Percentiles rank a stretch among this genome's conserved stretches.
Evolutionary conservation across 2,113 vertebrate genomes (phyloP).

Genomic region (Malurus melanocephalus): DNA sequence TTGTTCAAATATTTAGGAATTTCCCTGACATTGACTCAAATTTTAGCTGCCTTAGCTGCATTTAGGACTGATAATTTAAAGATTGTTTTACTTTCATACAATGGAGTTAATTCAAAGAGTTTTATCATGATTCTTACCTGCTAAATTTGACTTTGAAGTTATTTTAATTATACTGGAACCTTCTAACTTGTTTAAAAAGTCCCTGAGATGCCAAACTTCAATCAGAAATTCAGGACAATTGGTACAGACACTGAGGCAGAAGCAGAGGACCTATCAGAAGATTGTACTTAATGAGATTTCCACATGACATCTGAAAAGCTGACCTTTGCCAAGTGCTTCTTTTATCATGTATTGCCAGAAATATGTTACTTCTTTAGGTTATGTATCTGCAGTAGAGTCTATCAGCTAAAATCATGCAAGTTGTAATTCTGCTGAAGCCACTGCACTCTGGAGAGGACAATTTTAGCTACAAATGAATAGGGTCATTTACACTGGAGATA

Average conservation of each 20-base stretch:
- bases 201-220: neutral
- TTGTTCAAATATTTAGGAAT: neutral
- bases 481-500: neutral
- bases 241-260: neutral
- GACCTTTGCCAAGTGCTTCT: slow-evolving; percentile 34
- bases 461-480: neutral
- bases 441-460: neutral
- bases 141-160: neutral
- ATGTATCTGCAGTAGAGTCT: neutral
- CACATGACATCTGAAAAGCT: slow-evolving; percentile 4
- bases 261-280: neutral
- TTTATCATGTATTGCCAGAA: slow-evolving; percentile 20
- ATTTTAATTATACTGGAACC: slow-evolving; percentile 11
- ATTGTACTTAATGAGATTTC: slow-evolving; percentile 29
- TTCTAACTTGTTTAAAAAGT: neutral
- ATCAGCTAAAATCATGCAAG: neutral
- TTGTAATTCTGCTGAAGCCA: neutral
- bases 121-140: slow-evolving; percentile 1
- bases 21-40: neutral
- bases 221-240: neutral
- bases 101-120: neutral
- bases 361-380: neutral
- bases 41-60: neutral
- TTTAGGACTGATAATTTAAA: neutral
- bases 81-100: neutral